Conservation (phyloP, 2,113 vertebrate species). For the Callopanchax toddi region DNA sequence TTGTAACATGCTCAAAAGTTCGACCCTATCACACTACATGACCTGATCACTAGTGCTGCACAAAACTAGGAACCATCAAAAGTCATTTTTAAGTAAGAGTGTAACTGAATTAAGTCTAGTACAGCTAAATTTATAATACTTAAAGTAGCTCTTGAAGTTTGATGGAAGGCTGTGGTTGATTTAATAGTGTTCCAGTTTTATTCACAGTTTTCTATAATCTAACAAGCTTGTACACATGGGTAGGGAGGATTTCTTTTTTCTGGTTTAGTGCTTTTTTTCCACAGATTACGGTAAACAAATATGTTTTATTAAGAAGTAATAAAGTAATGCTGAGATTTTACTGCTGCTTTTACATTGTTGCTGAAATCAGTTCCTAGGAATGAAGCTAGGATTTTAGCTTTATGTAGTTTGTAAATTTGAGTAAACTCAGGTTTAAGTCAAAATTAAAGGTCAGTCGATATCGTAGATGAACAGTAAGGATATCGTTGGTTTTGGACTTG, state of each 20-base stretch:
- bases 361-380: background rate
- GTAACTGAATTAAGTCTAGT: too few relatives aligned
- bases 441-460: slow-evolving; percentile 21
- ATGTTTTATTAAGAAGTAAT: slow-evolving; percentile 2
- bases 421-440: slow-evolving; percentile 54
- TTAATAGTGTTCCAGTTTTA: background rate
- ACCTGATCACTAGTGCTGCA: slow-evolving; percentile 48
- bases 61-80: slow-evolving; percentile 40
- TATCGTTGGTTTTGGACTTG: slow-evolving; percentile 1
- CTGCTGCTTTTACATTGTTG: slow-evolving; percentile 41
- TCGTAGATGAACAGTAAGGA: slow-evolving; percentile 12
- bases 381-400: slow-evolving; percentile 43
- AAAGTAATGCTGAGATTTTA: slow-evolving; percentile 6
- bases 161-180: background rate
- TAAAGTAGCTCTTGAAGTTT: background rate
- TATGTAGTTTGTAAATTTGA: slow-evolving; percentile 52
- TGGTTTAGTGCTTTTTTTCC: slow-evolving; percentile 2
- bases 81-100: slow-evolving; percentile 8
- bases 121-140: too few relatives aligned
- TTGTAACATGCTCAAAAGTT: slow-evolving; percentile 26
- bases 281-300: slow-evolving; percentile 13
- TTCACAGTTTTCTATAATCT: background rate
- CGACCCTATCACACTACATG: slow-evolving; percentile 13
- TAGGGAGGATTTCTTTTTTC: slow-evolving; percentile 13
- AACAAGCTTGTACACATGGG: slow-evolving; percentile 11